These are phyloP conservation scores for Rhabdomys dilectus DNA, from an alignment of 2,113 vertebrate species.

Conservation along the genomic window DNA sequence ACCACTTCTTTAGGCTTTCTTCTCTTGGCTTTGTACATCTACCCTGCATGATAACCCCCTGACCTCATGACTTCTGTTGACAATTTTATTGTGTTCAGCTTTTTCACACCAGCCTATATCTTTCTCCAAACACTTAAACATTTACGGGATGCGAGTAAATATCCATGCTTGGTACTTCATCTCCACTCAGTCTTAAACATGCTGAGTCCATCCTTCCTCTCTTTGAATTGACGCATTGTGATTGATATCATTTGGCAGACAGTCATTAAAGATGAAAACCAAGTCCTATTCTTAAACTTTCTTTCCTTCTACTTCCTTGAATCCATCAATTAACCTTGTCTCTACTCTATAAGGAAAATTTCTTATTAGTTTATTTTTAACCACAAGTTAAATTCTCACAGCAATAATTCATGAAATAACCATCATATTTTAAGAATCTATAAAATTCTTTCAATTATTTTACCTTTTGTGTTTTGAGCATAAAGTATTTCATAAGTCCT, in stretches of 20 bases:
- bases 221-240: background rate
- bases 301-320: background rate
- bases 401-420: background rate
- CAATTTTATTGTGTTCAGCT: too few species aligned
- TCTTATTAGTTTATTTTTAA: constrained; percentile 24
- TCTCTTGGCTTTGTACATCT: background rate
- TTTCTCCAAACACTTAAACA: background rate
- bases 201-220: background rate
- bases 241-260: background rate
- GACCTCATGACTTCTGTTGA: background rate
- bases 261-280: background rate
- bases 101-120: background rate
- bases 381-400: background rate
- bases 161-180: too few species aligned
- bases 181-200: background rate
- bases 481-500: background rate
- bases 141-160: background rate
- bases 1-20: too few species aligned
- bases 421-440: background rate
- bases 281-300: background rate
- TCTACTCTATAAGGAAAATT: background rate
- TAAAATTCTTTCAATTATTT: background rate
- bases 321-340: background rate
- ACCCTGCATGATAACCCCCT: too few species aligned
- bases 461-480: background rate